Base-by-base conservation (phyloP, 2,888 invertebrate species). In the Aphodius granarius region DNA sequence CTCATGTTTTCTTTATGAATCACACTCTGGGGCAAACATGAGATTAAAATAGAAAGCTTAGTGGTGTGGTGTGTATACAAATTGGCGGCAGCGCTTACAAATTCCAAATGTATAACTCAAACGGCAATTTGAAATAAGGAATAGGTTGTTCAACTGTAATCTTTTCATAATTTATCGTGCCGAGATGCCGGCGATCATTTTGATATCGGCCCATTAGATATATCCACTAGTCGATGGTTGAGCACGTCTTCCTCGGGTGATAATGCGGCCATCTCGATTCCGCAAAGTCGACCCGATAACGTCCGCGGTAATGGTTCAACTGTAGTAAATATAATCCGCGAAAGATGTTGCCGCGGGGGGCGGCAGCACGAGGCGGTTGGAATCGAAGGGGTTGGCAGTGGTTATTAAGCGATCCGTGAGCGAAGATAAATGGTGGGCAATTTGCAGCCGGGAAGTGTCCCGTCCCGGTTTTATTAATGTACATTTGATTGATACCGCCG, bases 361-460 rank as follows among this genome's bases (percentile, higher is more conserved):
- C 9, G 9, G 6, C 43, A 13, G 43, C 9, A 13, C 43, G 43
- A n/a, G 43, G 3, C 43, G 43, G 43, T 43, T 43, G 9, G 13
- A 43, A 43, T 43, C 43, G 43, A 43, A 43, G 9, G 43, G 43
- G 43, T 6, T 43, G 43, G 43, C 43, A 3, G 43, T 43, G 43
- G 43, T 43, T 43, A 43, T 43, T 43, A 43, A 43, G 43, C 43
- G 43, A 43, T 43, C 43, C 43, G 43, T 43, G 43, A 43, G 43
- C 43, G 43, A 75, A 76, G 79, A 80, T 80, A 80, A 79, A 81
- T 80, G 80, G 78, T 65, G 77, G 76, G 78, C 79, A 80, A 81
- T 81, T 81, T 80, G 80, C 79, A 80, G 78, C 77, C 76, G 78
- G 80, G 80, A 80, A 80, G 81, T 80, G 78, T 77, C 78, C 78